Evolutionary conservation across 92 coral and sea anemone species (phyloP), one percentile per base, ranked within the genome.

Genomic region (Zoanthus gigantus): DNA sequence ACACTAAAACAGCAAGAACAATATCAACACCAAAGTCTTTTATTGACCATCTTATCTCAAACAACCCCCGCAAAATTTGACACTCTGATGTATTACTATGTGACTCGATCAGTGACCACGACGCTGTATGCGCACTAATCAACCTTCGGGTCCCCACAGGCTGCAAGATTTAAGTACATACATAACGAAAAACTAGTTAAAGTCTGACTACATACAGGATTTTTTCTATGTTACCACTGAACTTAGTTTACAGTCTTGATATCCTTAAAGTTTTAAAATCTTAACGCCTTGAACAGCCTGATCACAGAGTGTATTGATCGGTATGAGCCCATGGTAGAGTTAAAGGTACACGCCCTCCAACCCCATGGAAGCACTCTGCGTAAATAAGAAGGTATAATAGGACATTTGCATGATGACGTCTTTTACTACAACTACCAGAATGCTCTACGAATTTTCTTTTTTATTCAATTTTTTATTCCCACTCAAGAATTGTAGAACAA

Each of bases 1-100:
- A 89, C 15, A 31, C 77, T 23, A 76, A 53, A 50, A 92, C 94
- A 17, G 89, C 94, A 14, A 67, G 90, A 44, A 58, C 77, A 31
- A 89, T 84, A 6, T 18, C 32, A 11, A 85, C 63, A 58, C 57
- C 92, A 37, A 74, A 82, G 46, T 85, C 88, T 7, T 67, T 66
- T 9, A 89, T 92, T 4, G 92, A 83, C 65, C 89, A 74, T 32
- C 18, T 86, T 56, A 72, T 72, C 17, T 47, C 86, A 82, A 86
- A 75, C 37, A 54, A 86, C 32, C 89, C 89, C 9, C 12, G 72
- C 29, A 86, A 58, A 56, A 57, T 86, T 17, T 30, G 72, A 6
- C 89, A 86, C 17, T 54, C 71, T 12, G 82, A 6, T 75, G 82
- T 86, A 4, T 5, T 86, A 11, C 89, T 52, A 58, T 86, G 89